phyloP scores from a whole-genome alignment of 2,888 invertebrate species.

The Zonitis immaculata region DNA sequence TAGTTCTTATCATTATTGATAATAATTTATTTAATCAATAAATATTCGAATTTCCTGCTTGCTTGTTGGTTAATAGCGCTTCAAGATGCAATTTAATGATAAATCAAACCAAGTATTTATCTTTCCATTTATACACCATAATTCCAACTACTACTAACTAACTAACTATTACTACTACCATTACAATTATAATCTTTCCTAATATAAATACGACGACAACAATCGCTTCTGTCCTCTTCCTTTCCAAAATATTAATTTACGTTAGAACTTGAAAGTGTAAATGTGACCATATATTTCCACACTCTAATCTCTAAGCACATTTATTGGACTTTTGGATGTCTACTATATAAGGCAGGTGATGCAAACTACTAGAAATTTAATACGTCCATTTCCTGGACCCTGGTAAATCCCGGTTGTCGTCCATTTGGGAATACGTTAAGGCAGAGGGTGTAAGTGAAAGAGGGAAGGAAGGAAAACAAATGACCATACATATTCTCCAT shows the following conservation, averaged over 20 bases:
- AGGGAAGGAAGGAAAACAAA: conserved; percentile 34
- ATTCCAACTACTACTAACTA: not conserved
- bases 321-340: conserved; percentile 35
- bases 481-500: no score
- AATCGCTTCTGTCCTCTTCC: conserved; percentile 4
- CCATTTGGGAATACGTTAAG: no score
- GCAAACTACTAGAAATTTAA: conserved; percentile 43
- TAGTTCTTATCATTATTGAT: no score
- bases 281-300: conserved; percentile 34
- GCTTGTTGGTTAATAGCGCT: no score
- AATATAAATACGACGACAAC: not conserved
- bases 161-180: not conserved
- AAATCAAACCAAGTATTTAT: conserved; percentile 11
- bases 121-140: not conserved
- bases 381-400: conserved; percentile 38
- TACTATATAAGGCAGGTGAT: conserved; percentile 42
- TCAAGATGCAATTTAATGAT: not conserved
- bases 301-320: conserved; percentile 39
- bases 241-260: conserved; percentile 23
- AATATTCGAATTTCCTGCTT: no score
- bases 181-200: no score
- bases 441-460: no score
- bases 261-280: conserved; percentile 28
- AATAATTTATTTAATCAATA: no score
- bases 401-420: conserved; percentile 35